These are phyloP conservation scores for Mus spretus DNA, from an alignment of 2,797 vertebrate species.

Conservation along the genomic window DNA sequence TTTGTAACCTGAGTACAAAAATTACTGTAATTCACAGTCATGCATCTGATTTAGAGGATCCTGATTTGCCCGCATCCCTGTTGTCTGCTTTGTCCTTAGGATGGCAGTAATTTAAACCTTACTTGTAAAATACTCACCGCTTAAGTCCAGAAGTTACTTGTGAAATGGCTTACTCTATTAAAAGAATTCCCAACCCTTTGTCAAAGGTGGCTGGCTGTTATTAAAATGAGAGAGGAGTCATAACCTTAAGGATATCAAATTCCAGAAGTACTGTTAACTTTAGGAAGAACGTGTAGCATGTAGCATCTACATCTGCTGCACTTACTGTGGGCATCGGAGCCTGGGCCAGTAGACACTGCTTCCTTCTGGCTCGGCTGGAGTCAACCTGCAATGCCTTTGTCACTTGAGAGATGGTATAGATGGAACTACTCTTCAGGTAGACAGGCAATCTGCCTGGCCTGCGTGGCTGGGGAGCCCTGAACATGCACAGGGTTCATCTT, in stretches of 20 bases:
- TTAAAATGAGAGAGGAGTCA: background rate
- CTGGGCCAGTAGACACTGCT: fast-evolving
- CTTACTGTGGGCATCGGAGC: too few relatives aligned
- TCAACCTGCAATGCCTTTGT: background rate
- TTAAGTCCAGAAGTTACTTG: constrained; percentile 35
- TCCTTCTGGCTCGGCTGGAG: too few relatives aligned
- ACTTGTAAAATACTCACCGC: background rate
- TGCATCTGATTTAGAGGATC: background rate
- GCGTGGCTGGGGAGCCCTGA: background rate
- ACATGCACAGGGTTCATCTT: background rate
- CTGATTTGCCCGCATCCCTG: background rate
- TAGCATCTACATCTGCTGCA: fast-evolving
- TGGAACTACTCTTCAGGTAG: background rate
- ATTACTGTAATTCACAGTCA: background rate
- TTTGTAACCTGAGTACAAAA: background rate
- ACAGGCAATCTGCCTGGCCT: background rate
- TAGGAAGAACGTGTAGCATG: background rate
- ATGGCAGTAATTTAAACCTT: background rate
- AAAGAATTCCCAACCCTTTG: background rate
- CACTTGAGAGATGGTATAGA: background rate
- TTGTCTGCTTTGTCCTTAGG: background rate
- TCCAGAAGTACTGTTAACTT: constrained; percentile 1
- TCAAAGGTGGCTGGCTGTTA: constrained; percentile 45
- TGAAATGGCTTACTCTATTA: constrained; percentile 22
- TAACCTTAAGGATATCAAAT: background rate